phyloP scores from a whole-genome alignment of 2,888 invertebrate genomes.

The Eilema caniola region DNA sequence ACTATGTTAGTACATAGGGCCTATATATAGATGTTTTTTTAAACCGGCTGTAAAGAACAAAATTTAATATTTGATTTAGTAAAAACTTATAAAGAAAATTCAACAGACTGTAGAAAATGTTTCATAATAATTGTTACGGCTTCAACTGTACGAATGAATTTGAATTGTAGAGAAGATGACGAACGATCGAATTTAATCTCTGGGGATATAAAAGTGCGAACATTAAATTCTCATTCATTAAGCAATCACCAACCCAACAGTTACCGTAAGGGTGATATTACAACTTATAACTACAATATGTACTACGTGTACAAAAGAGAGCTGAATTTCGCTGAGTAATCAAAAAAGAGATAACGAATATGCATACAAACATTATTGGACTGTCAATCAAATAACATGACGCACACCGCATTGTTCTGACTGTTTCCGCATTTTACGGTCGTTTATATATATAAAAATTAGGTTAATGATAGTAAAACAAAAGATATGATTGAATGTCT shows the following conservation, averaged over 20 bases:
- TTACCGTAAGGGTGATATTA: background rate
- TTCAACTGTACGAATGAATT: too few species aligned
- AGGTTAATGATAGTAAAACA: slow-evolving; percentile 14
- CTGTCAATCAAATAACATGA: slow-evolving; percentile 43
- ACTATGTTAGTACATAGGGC: too few species aligned
- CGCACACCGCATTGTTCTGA: slow-evolving; percentile 22
- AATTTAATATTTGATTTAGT: too few species aligned
- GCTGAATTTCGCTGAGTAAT: background rate
- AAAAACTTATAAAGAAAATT: too few species aligned
- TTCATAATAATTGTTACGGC: too few species aligned
- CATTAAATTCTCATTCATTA: background rate
- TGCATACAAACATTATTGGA: slow-evolving; percentile 43
- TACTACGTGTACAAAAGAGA: too few species aligned
- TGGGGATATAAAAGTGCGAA: background rate
- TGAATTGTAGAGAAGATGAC: too few species aligned
- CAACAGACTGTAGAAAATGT: too few species aligned
- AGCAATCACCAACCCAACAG: too few species aligned
- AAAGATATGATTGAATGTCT: slow-evolving; percentile 6
- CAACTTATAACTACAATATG: background rate
- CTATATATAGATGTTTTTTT: too few species aligned
- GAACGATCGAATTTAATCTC: too few species aligned
- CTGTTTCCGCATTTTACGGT: slow-evolving; percentile 6
- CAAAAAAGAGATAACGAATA: slow-evolving; percentile 29
- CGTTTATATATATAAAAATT: slow-evolving; percentile 8
- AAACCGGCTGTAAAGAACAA: too few species aligned